Conservation (phyloP, 2,888 invertebrate species). For the Sisyra nigra region DNA sequence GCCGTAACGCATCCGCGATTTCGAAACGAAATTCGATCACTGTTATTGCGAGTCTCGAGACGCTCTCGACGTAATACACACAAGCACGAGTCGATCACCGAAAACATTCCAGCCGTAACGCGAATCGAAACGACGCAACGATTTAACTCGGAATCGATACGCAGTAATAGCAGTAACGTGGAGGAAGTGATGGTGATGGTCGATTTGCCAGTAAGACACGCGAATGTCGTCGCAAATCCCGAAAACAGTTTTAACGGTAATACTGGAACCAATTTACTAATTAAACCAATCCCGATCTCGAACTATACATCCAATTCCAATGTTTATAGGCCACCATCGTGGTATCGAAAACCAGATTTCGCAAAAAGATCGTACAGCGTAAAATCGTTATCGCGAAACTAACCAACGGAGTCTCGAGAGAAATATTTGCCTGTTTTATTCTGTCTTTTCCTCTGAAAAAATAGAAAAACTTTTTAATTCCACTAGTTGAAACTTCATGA, state of each 20-base stretch:
- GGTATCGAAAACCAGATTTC: conserved; percentile 36
- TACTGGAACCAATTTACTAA: conserved; percentile 10
- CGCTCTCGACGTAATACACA: conserved; percentile 11
- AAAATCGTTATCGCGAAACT: too few species aligned
- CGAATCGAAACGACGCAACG: conserved; percentile 8
- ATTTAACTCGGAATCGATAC: conserved; percentile 7
- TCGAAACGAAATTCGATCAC: conserved; percentile 39
- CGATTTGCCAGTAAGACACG: conserved; percentile 25
- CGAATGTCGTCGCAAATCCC: conserved; percentile 19
- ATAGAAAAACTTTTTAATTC: too few species aligned
- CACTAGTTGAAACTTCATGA: too few species aligned
- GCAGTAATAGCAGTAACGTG: conserved; percentile 26
- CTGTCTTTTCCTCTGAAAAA: too few species aligned
- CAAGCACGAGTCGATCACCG: conserved; percentile 4
- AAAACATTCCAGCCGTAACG: conserved; percentile 14
- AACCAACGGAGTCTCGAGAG: too few species aligned
- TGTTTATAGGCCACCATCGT: conserved; percentile 31
- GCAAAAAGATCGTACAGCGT: conserved; percentile 15
- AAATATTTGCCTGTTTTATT: too few species aligned
- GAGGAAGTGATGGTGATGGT: conserved; percentile 38
- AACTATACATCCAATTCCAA: conserved; percentile 23
- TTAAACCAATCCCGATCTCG: conserved; percentile 19
- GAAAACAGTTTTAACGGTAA: conserved; percentile 3
- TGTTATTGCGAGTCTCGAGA: conserved; percentile 21
- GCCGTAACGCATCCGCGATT: conserved; percentile 66